phyloP scores from a whole-genome alignment of 1,140 invertebrate genomes.

The Spodoptera litura region DNA sequence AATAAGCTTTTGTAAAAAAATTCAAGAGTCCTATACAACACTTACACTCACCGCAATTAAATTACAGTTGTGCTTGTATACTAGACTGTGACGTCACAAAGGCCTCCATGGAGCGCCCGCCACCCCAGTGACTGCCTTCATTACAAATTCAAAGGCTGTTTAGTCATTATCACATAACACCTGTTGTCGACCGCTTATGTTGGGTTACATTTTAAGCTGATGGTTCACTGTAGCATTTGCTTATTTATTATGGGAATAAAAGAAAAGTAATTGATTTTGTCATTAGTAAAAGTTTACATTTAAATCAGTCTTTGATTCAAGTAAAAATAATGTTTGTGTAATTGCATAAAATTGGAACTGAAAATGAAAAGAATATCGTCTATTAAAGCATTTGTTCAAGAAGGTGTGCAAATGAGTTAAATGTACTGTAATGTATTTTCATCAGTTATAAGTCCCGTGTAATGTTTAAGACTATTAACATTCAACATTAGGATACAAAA shows the following conservation, averaged over 20 bases:
- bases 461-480: no score
- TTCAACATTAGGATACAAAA: no score
- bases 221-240: slow-evolving; percentile 21
- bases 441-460: no score
- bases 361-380: no score
- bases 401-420: no score
- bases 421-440: no score
- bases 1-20: slow-evolving; percentile 6
- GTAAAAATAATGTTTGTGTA: no score
- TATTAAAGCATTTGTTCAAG: no score
- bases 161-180: slow-evolving; percentile 78
- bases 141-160: slow-evolving; percentile 79
- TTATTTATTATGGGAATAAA: neutral
- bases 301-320: no score
- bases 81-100: slow-evolving; percentile 48
- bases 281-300: neutral
- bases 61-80: neutral
- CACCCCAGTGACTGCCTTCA: slow-evolving; percentile 64
- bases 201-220: slow-evolving; percentile 53
- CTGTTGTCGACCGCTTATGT: slow-evolving; percentile 68
- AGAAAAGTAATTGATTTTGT: neutral
- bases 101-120: slow-evolving; percentile 28
- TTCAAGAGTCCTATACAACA: slow-evolving; percentile 9
- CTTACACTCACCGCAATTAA: slow-evolving; percentile 10
- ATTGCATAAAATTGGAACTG: no score